Conservation (phyloP, 2,797 vertebrate species). For the Sebastes taczanowskii region DNA sequence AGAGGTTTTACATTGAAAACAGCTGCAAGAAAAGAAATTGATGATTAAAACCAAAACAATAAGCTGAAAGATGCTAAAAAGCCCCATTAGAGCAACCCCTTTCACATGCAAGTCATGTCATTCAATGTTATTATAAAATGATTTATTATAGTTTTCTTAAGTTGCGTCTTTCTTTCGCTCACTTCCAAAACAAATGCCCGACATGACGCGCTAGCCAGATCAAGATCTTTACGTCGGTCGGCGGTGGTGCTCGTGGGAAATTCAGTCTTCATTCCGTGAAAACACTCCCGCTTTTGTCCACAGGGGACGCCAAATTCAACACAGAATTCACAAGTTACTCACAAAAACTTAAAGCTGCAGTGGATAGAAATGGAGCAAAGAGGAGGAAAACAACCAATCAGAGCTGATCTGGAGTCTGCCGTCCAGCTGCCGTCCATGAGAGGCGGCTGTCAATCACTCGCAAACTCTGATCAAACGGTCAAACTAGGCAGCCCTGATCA, state of each 20-base stretch:
- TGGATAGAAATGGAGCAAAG: too few species aligned
- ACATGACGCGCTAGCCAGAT: too few species aligned
- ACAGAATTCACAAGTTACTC: neutral
- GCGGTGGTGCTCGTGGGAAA: neutral
- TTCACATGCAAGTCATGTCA: neutral
- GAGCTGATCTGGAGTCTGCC: neutral
- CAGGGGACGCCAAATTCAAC: neutral
- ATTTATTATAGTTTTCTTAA: neutral
- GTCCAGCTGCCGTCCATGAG: too few species aligned
- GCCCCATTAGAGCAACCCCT: neutral
- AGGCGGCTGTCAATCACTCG: neutral
- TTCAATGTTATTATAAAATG: neutral
- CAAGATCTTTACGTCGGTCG: too few species aligned
- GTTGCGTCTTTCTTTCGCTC: neutral
- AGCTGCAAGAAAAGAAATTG: neutral
- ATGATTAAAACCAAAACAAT: neutral
- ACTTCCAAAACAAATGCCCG: neutral
- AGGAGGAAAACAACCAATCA: neutral
- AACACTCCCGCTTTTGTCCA: neutral
- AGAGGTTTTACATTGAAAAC: neutral
- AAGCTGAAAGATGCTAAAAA: neutral
- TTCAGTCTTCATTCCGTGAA: neutral
- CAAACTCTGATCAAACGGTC: neutral
- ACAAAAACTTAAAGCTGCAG: neutral
- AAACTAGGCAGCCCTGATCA: neutral